Evolutionary conservation across 2,888 invertebrate genomes (phyloP), one percentile per base, ranked within the genome.

Genomic region (Tholera decimalis): DNA sequence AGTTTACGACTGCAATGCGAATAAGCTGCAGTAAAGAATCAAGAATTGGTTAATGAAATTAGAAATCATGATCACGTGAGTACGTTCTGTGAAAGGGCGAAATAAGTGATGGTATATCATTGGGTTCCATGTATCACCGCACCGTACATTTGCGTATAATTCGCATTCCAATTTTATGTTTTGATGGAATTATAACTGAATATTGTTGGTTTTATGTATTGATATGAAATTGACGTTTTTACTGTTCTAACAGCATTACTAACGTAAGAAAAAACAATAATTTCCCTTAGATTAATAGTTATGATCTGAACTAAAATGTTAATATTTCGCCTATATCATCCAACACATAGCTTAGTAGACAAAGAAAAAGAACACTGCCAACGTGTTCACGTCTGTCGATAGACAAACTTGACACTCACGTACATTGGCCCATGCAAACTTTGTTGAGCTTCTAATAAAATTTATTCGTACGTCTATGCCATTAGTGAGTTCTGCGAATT

Each of bases 371-470:
- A 73, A 77, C 82, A 85, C 82, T 77, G 73, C 57, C 47, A 81
- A 80, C 58, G 72, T 82, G 78, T 80, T 79, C 88, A 85, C 85
- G 87, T 83, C 53, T 69, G 33, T 22, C 77, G 66, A 78, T 83
- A 79, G 62, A 55, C 61, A 69, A 85, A 86, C 84, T 87, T 85
- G 74, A 75, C 75, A 77, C 84, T 83, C 87, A 87, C 87, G 88
- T 87, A 77, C 80, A 67, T 73, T 64, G 53, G 37, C 58, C 70
- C 65, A 76, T 73, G 74, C 75, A 79, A 87, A 87, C 80, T 86
- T 86, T 70, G 53, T 41, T 41, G 43, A 64, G 56, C 68, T 49
- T 55, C 59, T 83, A 82, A 84, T 82, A 76, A 82, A 85, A 83
- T 84, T 76, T 84, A 85, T 83, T 81, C 78, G 69, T 76, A 50